Evolutionary conservation across 2,888 invertebrate species (phyloP).

Genomic region (Melanophora roralis): DNA sequence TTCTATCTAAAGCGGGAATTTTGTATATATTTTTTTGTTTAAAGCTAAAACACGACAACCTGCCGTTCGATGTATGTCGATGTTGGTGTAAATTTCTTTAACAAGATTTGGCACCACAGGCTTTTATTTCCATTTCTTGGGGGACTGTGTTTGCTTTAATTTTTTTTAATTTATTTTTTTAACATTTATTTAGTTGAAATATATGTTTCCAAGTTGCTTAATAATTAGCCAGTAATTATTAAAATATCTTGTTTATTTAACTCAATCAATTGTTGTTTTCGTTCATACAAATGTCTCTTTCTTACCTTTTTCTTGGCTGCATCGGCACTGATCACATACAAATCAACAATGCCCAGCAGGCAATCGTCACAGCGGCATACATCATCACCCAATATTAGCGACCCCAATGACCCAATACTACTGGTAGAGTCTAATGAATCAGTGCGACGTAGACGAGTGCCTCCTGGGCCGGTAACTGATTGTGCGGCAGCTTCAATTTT

Average conservation of each 20-base stretch:
- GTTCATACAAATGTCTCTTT: background rate
- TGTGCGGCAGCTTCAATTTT: conserved; percentile 86
- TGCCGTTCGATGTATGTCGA: conserved; percentile 33
- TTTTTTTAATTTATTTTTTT: background rate
- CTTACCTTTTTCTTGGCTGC: conserved; percentile 82
- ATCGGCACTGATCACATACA: conserved; percentile 80
- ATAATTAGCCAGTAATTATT: conserved; percentile 66
- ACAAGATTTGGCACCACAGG: conserved; percentile 23
- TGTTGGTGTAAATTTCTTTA: conserved; percentile 38
- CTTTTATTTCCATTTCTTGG: background rate
- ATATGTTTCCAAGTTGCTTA: background rate
- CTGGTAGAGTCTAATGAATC: conserved; percentile 88
- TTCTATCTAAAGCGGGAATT: conserved; percentile 1
- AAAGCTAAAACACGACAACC: conserved; percentile 35
- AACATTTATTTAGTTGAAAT: conserved; percentile 7
- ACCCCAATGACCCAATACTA: conserved; percentile 83
- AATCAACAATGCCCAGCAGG: conserved; percentile 87
- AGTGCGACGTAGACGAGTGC: conserved; percentile 81
- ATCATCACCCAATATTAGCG: conserved; percentile 81
- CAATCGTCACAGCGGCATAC: conserved; percentile 91
- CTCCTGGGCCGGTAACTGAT: conserved; percentile 75
- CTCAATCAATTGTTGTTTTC: conserved; percentile 57
- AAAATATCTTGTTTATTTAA: conserved; percentile 62
- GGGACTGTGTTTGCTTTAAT: background rate
- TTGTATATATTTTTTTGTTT: background rate